Evolutionary conservation across 2,797 vertebrate genomes (phyloP), one percentile per base, ranked within the genome.

Genomic region (Eulemur rubriventer): DNA sequence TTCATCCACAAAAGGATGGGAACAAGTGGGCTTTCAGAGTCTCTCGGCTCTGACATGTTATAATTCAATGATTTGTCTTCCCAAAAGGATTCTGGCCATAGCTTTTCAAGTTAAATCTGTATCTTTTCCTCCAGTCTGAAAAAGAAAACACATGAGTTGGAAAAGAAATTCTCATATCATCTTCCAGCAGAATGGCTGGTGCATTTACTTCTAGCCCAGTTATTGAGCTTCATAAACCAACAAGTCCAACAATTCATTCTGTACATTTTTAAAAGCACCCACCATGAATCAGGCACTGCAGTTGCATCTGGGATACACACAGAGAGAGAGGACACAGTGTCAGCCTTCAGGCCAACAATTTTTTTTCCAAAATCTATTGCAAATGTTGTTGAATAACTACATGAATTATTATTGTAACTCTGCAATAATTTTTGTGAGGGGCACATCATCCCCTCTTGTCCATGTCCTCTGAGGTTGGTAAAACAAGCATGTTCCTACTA

Each of bases 51-150:
- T 59, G 43, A 78, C 22, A 73, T 50, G 35, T 85, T 81, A 24
- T 38, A 91, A 41, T 78, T 94, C 43, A 86, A n/a, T 50, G 55
- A 38, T 94, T 61, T 83, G 43, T 82, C 57, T 82, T 95, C 79
- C 28, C 59, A 63, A 38, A 43, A 91, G 43, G 20, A 89, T 79
- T 78, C 73, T 38, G 33, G 43, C 4, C 55, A 78, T 55, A 63
- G 33, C 33, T 75, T 79, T 91, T 91, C 35, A 88, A 76, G 43
- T 96, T 86, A 69, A 73, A 61, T 20, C 12, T 16, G 16, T 46
- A 82, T 91, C n/a, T 78, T 41, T 87, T 46, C 30, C 26, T 70
- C 24, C 78, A 73, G n/a, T 57, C 16, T 81, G 13, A 80, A 82
- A 84, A 92, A 78, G 57, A 69, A 72, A 76, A 26, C 26, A 35